Evolutionary conservation across 1,140 invertebrate genomes (phyloP).

Genomic region (Lasaia peninsularis): DNA sequence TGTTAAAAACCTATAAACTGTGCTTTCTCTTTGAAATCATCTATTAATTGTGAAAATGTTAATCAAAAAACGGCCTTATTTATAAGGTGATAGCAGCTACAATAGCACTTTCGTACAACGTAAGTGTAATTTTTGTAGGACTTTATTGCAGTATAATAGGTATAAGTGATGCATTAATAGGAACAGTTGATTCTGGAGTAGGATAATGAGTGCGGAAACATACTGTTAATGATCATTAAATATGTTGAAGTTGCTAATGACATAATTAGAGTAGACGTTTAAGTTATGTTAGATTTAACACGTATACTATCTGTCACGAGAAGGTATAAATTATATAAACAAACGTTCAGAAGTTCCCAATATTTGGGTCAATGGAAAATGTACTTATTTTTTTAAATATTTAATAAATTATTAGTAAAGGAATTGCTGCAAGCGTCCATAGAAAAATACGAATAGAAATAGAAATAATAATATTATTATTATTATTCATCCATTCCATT

Average conservation of each 20-base stretch:
- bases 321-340: too few species aligned
- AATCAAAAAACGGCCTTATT: conserved; percentile 22
- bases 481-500: too few species aligned
- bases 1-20: conserved; percentile 14
- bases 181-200: not conserved
- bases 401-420: too few species aligned
- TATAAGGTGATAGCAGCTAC: not conserved
- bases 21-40: not conserved
- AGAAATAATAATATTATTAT: too few species aligned
- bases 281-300: not conserved
- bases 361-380: too few species aligned
- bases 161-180: conserved; percentile 20
- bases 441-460: too few species aligned
- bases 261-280: not conserved
- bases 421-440: too few species aligned
- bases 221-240: not conserved
- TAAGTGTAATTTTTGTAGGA: conserved; percentile 24
- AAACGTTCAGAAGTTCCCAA: too few species aligned
- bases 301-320: too few species aligned
- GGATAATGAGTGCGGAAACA: not conserved
- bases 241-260: not conserved
- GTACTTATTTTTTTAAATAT: too few species aligned
- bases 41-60: conserved; percentile 21
- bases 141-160: conserved; percentile 46
- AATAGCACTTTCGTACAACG: conserved; percentile 4